These are phyloP conservation scores for Tamias sibiricus DNA, from an alignment of 2,113 vertebrate genomes.

Conservation along the genomic window DNA sequence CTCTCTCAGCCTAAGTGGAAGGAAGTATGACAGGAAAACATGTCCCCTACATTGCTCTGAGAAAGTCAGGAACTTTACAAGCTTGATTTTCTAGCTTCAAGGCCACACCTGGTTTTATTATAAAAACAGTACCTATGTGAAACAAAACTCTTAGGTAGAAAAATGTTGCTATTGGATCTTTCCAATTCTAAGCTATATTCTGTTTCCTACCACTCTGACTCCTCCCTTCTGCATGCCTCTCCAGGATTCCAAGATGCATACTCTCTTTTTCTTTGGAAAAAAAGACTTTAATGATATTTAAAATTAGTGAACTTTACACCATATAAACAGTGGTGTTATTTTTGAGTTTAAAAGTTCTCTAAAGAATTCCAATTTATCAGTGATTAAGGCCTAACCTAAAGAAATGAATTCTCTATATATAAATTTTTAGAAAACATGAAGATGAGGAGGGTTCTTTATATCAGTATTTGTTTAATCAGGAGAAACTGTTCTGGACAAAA, in stretches of 20 bases:
- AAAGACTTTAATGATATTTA: background rate
- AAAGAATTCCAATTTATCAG: background rate
- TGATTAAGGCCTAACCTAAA: constrained; percentile 20
- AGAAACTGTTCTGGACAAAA: background rate
- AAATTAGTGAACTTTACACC: background rate
- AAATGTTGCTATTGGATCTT: background rate
- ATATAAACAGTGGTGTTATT: background rate
- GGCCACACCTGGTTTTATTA: background rate
- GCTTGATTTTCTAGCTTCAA: background rate
- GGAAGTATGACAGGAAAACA: background rate
- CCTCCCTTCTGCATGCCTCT: background rate
- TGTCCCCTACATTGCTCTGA: background rate
- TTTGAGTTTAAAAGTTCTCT: background rate
- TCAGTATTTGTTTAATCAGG: background rate
- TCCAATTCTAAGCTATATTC: background rate
- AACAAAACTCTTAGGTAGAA: background rate
- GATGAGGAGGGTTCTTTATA: background rate
- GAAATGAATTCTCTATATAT: background rate
- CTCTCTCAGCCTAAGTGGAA: background rate
- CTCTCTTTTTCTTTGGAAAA: background rate
- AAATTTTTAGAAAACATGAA: background rate
- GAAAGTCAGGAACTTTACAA: background rate
- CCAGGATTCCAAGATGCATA: background rate
- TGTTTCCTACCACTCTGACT: background rate
- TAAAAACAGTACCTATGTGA: background rate